Percentiles rank a stretch among this genome's conserved stretches.
phyloP scores from a whole-genome alignment of 1,140 invertebrate species.

The Nasonia giraulti region DNA sequence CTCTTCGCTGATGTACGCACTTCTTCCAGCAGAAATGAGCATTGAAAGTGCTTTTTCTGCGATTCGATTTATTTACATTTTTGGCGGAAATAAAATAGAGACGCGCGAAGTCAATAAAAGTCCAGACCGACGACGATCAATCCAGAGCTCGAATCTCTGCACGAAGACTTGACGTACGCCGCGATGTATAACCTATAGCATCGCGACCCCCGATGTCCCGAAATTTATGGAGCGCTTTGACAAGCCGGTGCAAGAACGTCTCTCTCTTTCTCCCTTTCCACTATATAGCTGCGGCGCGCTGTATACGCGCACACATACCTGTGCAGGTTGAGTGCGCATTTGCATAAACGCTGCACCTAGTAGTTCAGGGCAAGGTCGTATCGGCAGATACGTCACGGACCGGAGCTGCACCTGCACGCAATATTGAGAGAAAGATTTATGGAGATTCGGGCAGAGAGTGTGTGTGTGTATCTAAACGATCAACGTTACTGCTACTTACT shows the following conservation, averaged over 20 bases:
- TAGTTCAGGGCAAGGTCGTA: background rate
- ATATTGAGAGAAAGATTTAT: constrained; percentile 46
- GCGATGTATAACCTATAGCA: background rate
- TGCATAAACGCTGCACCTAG: constrained; percentile 34
- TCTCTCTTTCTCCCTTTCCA: background rate
- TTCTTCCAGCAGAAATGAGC: background rate
- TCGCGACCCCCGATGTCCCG: background rate
- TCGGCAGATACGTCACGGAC: constrained; percentile 19
- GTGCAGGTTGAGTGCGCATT: constrained; percentile 11
- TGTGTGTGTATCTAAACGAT: constrained; percentile 17
- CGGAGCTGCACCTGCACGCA: background rate
- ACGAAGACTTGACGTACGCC: background rate
- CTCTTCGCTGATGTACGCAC: background rate
- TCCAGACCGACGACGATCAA: no score
- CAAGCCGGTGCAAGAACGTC: background rate
- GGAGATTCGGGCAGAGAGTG: background rate
- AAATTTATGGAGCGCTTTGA: constrained; percentile 34
- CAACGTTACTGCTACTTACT: background rate
- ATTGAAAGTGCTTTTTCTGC: no score
- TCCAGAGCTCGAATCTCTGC: background rate
- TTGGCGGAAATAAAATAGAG: no score
- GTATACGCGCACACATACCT: background rate
- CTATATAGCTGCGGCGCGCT: background rate
- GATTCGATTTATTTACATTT: no score
- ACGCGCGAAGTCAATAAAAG: no score